These are phyloP conservation scores for Linyphia triangularis DNA, from an alignment of 2,888 invertebrate species.

Conservation along the genomic window DNA sequence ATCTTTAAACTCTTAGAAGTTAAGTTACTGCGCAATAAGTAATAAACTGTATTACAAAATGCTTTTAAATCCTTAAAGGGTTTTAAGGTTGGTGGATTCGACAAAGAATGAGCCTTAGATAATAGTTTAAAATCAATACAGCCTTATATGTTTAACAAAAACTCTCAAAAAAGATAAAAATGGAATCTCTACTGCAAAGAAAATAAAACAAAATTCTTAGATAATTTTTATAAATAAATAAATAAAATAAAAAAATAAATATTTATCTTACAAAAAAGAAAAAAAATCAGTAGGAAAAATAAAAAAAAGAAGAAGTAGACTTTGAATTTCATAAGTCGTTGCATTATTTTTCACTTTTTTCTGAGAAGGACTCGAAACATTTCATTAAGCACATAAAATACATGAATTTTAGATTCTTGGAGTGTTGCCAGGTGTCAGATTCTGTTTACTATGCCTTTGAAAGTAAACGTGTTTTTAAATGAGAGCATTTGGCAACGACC, in stretches of 20 bases:
- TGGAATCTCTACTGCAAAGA: no score
- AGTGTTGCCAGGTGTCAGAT: neutral
- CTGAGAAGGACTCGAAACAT: neutral
- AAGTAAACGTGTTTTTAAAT: neutral
- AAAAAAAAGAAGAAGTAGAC: no score
- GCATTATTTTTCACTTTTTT: neutral
- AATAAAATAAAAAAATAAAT: neutral
- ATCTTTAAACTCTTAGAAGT: no score
- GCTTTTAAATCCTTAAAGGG: no score
- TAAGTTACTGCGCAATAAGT: no score
- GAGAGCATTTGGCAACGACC: neutral
- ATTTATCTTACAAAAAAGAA: neutral
- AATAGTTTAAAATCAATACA: no score
- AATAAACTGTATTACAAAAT: no score
- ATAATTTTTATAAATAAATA: neutral
- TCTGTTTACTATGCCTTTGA: neutral
- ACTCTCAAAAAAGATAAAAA: no score
- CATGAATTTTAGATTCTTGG: neutral
- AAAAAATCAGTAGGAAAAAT: neutral
- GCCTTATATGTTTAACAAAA: no score
- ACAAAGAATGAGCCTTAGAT: no score
- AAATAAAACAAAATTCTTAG: no score
- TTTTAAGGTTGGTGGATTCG: no score
- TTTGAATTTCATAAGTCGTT: neutral
- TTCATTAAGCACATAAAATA: neutral